phyloP scores from a whole-genome alignment of 1,140 invertebrate genomes.

The Arion vulgaris region DNA sequence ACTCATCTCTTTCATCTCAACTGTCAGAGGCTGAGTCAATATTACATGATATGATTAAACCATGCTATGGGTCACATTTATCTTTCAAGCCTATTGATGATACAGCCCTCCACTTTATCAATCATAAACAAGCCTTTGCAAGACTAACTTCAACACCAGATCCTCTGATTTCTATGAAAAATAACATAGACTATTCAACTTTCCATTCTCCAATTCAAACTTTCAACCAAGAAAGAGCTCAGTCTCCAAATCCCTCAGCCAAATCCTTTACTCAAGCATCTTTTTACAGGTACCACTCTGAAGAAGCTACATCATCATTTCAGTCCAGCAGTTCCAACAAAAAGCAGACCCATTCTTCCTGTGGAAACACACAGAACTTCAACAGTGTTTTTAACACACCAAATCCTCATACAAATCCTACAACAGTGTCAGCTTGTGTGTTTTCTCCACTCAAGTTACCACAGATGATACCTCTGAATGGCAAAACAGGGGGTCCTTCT shows the following conservation, averaged over 20 bases:
- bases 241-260: slow-evolving; percentile 1
- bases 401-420: background rate
- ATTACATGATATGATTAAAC: background rate
- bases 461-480: background rate
- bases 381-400: background rate
- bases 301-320: slow-evolving; percentile 11
- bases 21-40: background rate
- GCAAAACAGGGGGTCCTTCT: background rate
- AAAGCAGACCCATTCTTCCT: background rate
- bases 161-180: slow-evolving; percentile 2
- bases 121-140: slow-evolving; percentile 37
- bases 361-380: background rate
- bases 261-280: slow-evolving; percentile 22
- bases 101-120: slow-evolving; percentile 32
- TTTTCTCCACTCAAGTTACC: slow-evolving; percentile 16
- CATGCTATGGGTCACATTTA: background rate
- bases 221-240: background rate
- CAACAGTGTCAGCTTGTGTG: background rate
- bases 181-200: slow-evolving; percentile 7
- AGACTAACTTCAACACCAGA: slow-evolving; percentile 27
- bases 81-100: slow-evolving; percentile 28
- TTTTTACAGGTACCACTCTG: slow-evolving; percentile 12
- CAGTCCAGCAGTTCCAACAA: background rate
- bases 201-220: slow-evolving; percentile 11
- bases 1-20: background rate